Conservation (phyloP, 2,113 vertebrate species). For the Seriola quinqueradiata region DNA sequence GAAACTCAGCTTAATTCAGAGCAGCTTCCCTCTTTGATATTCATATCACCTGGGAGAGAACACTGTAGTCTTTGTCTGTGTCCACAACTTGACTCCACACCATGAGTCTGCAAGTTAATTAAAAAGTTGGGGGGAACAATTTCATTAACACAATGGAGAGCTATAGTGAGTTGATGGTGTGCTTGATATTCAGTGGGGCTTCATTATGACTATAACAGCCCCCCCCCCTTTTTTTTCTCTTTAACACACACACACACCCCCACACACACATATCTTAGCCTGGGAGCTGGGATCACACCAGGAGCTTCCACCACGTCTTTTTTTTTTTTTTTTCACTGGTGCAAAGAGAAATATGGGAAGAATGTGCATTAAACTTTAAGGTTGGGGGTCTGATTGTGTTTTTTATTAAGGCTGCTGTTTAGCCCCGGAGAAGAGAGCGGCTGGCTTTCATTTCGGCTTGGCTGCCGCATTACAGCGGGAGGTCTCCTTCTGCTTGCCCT, state of each 20-base stretch:
- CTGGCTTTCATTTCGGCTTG: conserved; percentile 84
- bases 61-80: conserved; percentile 69
- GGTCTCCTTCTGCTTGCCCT: conserved; percentile 83
- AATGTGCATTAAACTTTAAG: conserved; percentile 87
- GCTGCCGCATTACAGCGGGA: conserved; percentile 79
- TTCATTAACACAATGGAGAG: conserved; percentile 77
- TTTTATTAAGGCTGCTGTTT: conserved; percentile 85
- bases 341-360: conserved; percentile 81
- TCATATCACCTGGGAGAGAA: conserved; percentile 73
- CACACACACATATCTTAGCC: conserved; percentile 36
- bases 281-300: conserved; percentile 65
- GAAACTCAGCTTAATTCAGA: conserved; percentile 57
- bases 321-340: conserved; percentile 30
- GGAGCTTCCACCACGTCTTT: conserved; percentile 69
- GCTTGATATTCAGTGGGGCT: conserved; percentile 75
- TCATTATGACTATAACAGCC: conserved; percentile 71
- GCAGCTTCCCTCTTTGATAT: conserved; percentile 72
- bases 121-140: conserved; percentile 80
- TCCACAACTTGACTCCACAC: conserved; percentile 78
- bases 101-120: conserved; percentile 77
- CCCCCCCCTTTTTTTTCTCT: background rate
- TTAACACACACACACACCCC: conserved; percentile 12
- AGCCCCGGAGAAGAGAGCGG: conserved; percentile 83
- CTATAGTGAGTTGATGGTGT: conserved; percentile 70
- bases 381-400: conserved; percentile 84